These are phyloP conservation scores for Abrostola triplasia DNA, from an alignment of 2,888 invertebrate genomes.

Conservation along the genomic window DNA sequence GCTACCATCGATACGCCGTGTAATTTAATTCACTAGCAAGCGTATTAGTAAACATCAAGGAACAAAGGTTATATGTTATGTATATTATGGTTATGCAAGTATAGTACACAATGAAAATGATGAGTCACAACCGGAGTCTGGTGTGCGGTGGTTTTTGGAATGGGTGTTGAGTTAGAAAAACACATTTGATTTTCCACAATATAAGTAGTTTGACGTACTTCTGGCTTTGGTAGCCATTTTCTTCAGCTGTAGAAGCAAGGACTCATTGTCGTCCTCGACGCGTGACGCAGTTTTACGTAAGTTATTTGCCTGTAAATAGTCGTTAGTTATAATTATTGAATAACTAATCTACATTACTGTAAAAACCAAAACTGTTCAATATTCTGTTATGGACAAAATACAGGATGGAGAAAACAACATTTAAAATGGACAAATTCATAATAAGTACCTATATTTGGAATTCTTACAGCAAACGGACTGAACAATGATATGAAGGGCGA, in stretches of 20 bases:
- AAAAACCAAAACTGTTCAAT: conserved; percentile 42
- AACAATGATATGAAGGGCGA: conserved; percentile 82
- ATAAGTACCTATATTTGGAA: conserved; percentile 85
- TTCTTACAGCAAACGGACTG: conserved; percentile 83
- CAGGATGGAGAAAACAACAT: conserved; percentile 61
- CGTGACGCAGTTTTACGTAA: conserved; percentile 96
- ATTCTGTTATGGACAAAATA: conserved; percentile 52
- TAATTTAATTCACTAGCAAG: conserved; percentile 69
- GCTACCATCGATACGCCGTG: conserved; percentile 83
- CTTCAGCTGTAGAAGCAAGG: conserved; percentile 97
- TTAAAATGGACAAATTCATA: conserved; percentile 56
- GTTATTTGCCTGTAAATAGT: conserved; percentile 93
- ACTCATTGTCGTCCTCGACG: conserved; percentile 99
- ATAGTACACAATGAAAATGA: conserved; percentile 59
- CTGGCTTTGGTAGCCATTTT: conserved; percentile 97
- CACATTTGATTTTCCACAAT: conserved; percentile 76
- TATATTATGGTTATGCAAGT: conserved; percentile 49
- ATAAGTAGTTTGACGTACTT: conserved; percentile 90
- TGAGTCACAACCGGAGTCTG: conserved; percentile 61
- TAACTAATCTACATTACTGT: conserved; percentile 55
- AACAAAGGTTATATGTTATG: conserved; percentile 49
- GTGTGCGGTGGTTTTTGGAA: conserved; percentile 52
- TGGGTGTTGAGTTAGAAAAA: conserved; percentile 70
- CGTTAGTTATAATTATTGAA: conserved; percentile 75
- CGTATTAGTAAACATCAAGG: conserved; percentile 77